Percentiles rank a stretch among this genome's conserved stretches.
Conservation (phyloP, 2,888 invertebrate genomes). For the Coelopa pilipes region DNA sequence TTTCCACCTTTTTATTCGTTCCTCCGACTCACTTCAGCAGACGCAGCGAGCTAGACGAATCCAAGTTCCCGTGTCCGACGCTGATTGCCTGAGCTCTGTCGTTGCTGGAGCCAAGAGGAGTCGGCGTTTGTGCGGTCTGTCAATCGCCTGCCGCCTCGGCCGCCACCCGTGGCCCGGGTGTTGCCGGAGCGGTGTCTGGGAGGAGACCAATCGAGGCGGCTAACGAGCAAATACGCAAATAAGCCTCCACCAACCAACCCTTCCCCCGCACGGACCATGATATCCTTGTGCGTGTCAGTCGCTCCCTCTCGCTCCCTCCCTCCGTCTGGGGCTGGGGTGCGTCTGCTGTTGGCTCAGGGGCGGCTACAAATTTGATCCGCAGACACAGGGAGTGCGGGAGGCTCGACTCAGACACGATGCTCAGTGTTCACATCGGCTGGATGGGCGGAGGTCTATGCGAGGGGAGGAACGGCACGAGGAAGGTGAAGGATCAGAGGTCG, state of each 20-base stretch:
- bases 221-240: background rate
- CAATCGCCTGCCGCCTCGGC: background rate
- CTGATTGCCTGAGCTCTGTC: background rate
- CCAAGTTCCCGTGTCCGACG: background rate
- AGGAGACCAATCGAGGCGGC: constrained; percentile 2
- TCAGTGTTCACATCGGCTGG: background rate
- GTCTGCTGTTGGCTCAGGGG: background rate
- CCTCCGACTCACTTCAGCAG: no score
- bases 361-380: background rate
- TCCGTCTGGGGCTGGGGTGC: no score
- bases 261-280: background rate
- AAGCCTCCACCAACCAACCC: background rate
- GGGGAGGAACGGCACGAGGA: no score
- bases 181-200: background rate
- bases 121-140: background rate
- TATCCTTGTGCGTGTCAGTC: background rate
- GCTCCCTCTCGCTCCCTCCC: no score
- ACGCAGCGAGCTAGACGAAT: no score
- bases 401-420: background rate
- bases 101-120: background rate
- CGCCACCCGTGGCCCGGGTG: background rate
- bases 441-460: background rate
- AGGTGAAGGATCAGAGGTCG: no score
- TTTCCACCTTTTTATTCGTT: background rate
- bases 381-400: background rate